A percentile compares a stretch with the other conserved stretches of the same genome.
phyloP scores from a whole-genome alignment of 2,797 vertebrate genomes.

The Hozukius guyotensis region DNA sequence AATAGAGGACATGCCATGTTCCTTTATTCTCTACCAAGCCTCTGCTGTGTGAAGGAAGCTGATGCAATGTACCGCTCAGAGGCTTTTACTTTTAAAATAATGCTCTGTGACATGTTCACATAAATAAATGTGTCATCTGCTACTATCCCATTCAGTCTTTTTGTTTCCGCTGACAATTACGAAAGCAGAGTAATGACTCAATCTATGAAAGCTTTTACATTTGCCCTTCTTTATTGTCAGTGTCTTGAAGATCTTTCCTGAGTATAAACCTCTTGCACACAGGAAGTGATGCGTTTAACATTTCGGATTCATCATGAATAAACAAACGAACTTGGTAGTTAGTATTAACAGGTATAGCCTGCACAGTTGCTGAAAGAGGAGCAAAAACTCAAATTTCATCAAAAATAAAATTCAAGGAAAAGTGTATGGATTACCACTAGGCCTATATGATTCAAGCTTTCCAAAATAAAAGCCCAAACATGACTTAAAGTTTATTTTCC shows the following conservation, averaged over 20 bases:
- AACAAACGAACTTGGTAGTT: neutral
- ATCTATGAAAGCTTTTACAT: conserved; percentile 32
- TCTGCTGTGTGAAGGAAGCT: conserved; percentile 30
- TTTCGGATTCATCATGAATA: conserved; percentile 22
- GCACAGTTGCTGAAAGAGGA: neutral
- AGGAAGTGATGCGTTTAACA: conserved; percentile 34
- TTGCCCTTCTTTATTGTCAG: neutral
- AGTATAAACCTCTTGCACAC: conserved; percentile 17
- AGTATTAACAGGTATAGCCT: neutral
- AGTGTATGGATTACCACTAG: neutral
- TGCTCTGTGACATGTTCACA: conserved; percentile 54
- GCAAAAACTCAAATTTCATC: neutral
- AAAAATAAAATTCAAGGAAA: neutral
- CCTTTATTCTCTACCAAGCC: conserved; percentile 58
- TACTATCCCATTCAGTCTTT: conserved; percentile 31
- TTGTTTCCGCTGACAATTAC: conserved; percentile 37
- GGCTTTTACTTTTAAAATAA: conserved; percentile 55
- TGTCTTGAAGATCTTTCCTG: conserved; percentile 8
- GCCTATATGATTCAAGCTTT: neutral
- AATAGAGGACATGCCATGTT: conserved; percentile 69
- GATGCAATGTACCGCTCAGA: conserved; percentile 44
- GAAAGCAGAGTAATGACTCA: conserved; percentile 34
- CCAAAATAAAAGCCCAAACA: neutral
- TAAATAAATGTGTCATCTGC: conserved; percentile 57
- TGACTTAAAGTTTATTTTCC: neutral